Evolutionary conservation across 2,888 invertebrate genomes (phyloP).

Genomic region (Hyposoter didymator): DNA sequence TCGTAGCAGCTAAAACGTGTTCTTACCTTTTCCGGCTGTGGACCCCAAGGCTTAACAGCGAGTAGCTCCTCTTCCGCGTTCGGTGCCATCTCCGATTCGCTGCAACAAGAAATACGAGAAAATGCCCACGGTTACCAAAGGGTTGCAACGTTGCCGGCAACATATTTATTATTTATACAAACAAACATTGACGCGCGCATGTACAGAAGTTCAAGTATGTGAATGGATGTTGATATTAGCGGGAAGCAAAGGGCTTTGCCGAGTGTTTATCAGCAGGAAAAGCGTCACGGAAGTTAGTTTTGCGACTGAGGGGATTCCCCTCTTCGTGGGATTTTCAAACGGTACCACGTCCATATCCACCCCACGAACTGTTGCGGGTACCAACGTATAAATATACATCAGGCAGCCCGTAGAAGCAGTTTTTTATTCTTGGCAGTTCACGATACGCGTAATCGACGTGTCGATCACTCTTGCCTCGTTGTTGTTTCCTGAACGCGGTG

Average conservation of each 20-base stretch:
- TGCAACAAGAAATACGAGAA: slow-evolving; percentile 74
- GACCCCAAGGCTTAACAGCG: slow-evolving; percentile 80
- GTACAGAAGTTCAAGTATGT: not conserved
- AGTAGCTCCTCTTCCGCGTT: slow-evolving; percentile 83
- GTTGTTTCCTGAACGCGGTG: slow-evolving; percentile 28
- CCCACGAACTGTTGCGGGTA: slow-evolving; percentile 64
- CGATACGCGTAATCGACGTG: slow-evolving; percentile 67
- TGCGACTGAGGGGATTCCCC: slow-evolving; percentile 50
- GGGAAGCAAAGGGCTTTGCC: slow-evolving; percentile 21
- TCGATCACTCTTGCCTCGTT: slow-evolving; percentile 64
- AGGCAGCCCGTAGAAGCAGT: slow-evolving; percentile 10
- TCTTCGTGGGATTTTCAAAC: slow-evolving; percentile 78
- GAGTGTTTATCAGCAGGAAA: slow-evolving; percentile 31
- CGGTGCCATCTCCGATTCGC: slow-evolving; percentile 83
- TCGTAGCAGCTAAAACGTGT: slow-evolving; percentile 56
- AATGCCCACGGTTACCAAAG: slow-evolving; percentile 50
- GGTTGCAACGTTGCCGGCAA: slow-evolving; percentile 36
- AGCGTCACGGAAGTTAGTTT: slow-evolving; percentile 63
- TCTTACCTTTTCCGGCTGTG: slow-evolving; percentile 82
- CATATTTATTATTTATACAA: slow-evolving; percentile 16
- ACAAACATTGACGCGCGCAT: not conserved
- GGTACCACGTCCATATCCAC: slow-evolving; percentile 76
- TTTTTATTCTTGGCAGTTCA: slow-evolving; percentile 38
- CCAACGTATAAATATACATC: not conserved
- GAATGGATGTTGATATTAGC: not conserved